Conservation (phyloP, 2,113 vertebrate genomes). For the Burhinus bistriatus region DNA sequence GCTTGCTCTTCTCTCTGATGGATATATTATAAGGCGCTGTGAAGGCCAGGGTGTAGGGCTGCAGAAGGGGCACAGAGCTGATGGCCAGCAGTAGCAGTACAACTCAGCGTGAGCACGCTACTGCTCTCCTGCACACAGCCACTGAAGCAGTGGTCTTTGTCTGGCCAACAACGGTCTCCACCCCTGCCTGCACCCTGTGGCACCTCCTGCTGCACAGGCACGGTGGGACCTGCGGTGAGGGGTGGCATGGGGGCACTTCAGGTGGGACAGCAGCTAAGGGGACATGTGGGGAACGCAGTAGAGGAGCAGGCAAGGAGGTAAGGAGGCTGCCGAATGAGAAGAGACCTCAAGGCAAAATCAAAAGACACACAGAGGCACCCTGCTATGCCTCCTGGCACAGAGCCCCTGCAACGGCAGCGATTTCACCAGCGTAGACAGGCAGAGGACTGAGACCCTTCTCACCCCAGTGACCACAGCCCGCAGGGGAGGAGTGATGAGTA, state of each 20-base stretch:
- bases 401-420: accelerated
- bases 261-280: background rate
- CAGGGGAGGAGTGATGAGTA: background rate
- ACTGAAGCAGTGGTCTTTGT: background rate
- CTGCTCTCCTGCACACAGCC: background rate
- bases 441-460: background rate
- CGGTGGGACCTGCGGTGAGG: background rate
- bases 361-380: background rate
- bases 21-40: accelerated
- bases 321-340: background rate
- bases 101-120: background rate
- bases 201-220: background rate
- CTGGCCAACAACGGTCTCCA: background rate
- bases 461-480: accelerated
- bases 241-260: accelerated
- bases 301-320: background rate
- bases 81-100: background rate
- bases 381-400: background rate
- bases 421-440: background rate
- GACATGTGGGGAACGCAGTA: background rate
- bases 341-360: background rate
- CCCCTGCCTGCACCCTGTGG: accelerated
- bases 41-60: background rate
- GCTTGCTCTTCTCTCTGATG: background rate
- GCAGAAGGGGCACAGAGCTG: background rate